Percentiles rank a stretch among this genome's conserved stretches.
Conservation (phyloP, 2,888 invertebrate species). For the Ferrisia virgata region DNA sequence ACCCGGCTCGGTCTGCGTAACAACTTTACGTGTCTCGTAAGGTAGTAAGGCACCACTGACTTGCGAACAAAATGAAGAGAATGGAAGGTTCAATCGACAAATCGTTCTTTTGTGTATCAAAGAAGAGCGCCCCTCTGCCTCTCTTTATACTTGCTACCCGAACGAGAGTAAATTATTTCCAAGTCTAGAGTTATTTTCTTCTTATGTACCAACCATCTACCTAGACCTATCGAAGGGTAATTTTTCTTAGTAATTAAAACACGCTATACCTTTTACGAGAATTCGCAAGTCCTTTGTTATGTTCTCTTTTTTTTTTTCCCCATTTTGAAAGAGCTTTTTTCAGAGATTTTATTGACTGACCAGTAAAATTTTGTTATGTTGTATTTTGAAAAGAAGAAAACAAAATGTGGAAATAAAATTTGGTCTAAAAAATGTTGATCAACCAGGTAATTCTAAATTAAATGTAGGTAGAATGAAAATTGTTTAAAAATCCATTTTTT, state of each 20-base stretch:
- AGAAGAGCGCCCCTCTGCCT: background rate
- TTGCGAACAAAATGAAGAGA: too few species aligned
- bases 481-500: too few species aligned
- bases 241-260: background rate
- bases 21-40: too few species aligned
- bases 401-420: too few species aligned
- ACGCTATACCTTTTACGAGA: background rate
- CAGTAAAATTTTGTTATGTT: too few species aligned
- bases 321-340: background rate
- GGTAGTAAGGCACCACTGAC: too few species aligned
- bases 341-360: background rate
- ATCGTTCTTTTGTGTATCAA: background rate
- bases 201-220: background rate
- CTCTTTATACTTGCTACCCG: background rate
- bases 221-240: background rate
- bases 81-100: background rate
- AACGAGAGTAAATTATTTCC: background rate
- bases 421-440: too few species aligned
- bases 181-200: background rate
- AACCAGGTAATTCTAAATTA: too few species aligned
- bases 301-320: too few species aligned
- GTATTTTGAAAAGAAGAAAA: too few species aligned
- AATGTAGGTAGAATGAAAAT: too few species aligned
- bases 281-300: background rate
- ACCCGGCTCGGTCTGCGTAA: too few species aligned